Conservation (phyloP, 2,797 vertebrate genomes). For the Coregonus suidteri region DNA sequence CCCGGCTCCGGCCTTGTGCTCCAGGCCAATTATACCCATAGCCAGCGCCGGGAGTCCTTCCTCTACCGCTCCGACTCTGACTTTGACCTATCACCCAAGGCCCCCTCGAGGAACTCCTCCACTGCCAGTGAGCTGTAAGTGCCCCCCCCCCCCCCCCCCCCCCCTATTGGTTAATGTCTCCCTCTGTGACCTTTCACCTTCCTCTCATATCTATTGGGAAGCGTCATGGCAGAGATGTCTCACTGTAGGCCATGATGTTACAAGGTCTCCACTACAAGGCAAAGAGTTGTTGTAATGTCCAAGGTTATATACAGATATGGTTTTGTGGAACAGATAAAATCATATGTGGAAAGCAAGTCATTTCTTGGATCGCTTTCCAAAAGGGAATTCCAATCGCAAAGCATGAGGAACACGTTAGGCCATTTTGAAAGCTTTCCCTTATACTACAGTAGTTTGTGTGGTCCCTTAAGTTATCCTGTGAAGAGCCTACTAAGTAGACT, state of each 20-base stretch:
- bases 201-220: neutral
- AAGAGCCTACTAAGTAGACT: conserved; percentile 6
- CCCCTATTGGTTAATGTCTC: neutral
- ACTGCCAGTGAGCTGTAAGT: conserved; percentile 90
- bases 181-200: neutral
- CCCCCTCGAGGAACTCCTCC: conserved; percentile 87
- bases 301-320: neutral
- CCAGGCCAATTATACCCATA: conserved; percentile 82
- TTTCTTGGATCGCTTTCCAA: neutral
- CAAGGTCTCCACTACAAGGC: neutral
- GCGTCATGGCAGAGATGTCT: neutral
- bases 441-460: neutral
- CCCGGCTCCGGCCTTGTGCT: conserved; percentile 80
- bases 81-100: conserved; percentile 89
- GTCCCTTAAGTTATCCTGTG: neutral
- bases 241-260: neutral
- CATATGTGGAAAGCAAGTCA: neutral
- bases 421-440: neutral
- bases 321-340: neutral
- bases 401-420: neutral
- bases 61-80: conserved; percentile 94
- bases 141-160: neutral
- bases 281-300: neutral
- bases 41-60: conserved; percentile 91
- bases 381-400: neutral